phyloP scores from a whole-genome alignment of 2,888 invertebrate genomes.

The Entomobrya multifasciata region DNA sequence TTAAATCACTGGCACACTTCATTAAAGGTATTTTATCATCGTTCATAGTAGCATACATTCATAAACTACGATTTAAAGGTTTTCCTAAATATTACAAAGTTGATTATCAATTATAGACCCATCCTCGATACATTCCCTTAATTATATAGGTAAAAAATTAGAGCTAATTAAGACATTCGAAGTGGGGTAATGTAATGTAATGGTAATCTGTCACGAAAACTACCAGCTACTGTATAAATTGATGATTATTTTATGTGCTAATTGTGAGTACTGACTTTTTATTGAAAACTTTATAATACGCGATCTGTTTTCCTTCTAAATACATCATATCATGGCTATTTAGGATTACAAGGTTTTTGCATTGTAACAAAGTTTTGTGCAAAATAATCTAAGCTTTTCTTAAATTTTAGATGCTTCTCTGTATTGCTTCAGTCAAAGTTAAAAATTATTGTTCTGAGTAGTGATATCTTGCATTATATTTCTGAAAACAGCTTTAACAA shows the following conservation, averaged over 20 bases:
- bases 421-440: constrained; percentile 25
- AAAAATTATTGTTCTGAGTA: constrained; percentile 20
- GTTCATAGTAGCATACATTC: not conserved
- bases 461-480: not conserved
- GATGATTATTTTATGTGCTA: not conserved
- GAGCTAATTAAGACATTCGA: not conserved
- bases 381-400: constrained; percentile 26
- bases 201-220: constrained; percentile 48
- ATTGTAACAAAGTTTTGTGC: not conserved
- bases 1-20: constrained; percentile 29
- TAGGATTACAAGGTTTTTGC: constrained; percentile 10
- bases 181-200: constrained; percentile 15
- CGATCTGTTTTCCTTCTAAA: constrained; percentile 21
- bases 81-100: not conserved
- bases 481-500: constrained; percentile 41
- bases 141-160: constrained; percentile 4
- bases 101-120: constrained; percentile 17
- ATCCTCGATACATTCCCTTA: not conserved
- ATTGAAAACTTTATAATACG: constrained; percentile 16
- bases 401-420: constrained; percentile 2
- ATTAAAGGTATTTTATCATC: not conserved
- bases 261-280: constrained; percentile 18
- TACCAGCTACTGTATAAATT: no score
- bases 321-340: constrained; percentile 20
- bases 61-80: no score